Base-by-base conservation (phyloP, 2,113 vertebrate genomes). In the Pangasianodon gigas region DNA sequence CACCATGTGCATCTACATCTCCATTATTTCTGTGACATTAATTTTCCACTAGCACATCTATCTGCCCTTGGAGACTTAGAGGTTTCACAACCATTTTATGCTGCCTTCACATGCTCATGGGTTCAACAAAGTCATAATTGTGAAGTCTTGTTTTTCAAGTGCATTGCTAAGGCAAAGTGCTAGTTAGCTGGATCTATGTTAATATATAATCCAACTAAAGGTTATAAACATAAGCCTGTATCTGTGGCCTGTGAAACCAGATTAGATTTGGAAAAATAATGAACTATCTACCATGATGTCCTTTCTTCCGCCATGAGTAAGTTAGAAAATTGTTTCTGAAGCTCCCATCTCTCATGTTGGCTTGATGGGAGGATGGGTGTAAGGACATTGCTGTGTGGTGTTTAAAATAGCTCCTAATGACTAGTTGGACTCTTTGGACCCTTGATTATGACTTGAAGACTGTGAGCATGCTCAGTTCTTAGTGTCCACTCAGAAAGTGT, bases 381-480 rank as follows among this genome's bases (percentile, higher is more conserved):
- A 71, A 48, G 52, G 51, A 81, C 58, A 11, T 87, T 26, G 52
- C 67, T 87, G 62, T 87, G 84, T 82, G 91, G 79, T 79, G 41
- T 88, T 69, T 92, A 69, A 88, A 88, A 92, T 85, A 90, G 87
- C 86, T 75, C 79, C 37, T 91, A 92, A 93, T 89, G 26, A 89
- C 51, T 77, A 84, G 67, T 80, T 87, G 60, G 54, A 81, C 56
- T 48, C 44, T 58, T 85, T 74, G 62, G 51, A 85, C 87, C 41
- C 84, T 86, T 91, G 60, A 87, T 46, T 83, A 62, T 54, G 65
- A 54, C 56, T 62, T 82, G 56, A 89, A 84, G 88, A 37, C 62
- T 69, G 18, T 32, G 51, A 77, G 86, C 46, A 67, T n/a, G 77
- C 75, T 54, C 48, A 67, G 74, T 26, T 62, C 71, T 54, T 80